Conservation (phyloP, 2,888 invertebrate species). For the Drosophila tanythrix region DNA sequence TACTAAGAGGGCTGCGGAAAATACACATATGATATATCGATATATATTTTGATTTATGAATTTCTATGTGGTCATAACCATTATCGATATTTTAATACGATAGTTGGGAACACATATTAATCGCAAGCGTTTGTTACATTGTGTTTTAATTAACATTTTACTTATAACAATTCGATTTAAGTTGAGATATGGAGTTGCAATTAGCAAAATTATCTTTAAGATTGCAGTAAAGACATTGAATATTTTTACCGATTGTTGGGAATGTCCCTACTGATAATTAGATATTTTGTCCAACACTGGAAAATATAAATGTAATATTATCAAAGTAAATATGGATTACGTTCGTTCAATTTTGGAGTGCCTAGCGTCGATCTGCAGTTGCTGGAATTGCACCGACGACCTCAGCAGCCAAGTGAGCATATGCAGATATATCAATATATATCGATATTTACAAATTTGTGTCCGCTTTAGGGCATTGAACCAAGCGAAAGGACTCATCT, state of each 20-base stretch:
- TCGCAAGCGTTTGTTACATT: not conserved
- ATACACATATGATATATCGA: not conserved
- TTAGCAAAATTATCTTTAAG: not conserved
- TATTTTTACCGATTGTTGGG: not conserved
- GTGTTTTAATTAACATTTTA: not conserved
- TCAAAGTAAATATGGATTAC: slow-evolving; percentile 79
- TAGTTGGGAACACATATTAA: not conserved
- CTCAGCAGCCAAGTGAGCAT: slow-evolving; percentile 76
- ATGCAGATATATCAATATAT: not conserved
- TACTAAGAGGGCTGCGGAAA: not conserved
- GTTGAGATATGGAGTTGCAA: not conserved
- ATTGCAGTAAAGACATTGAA: not conserved
- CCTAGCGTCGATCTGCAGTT: slow-evolving; percentile 81
- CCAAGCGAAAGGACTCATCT: slow-evolving; percentile 92
- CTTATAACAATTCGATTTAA: not conserved
- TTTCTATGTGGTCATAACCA: too few species aligned
- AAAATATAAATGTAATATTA: slow-evolving; percentile 20
- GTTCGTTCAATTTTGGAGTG: slow-evolving; percentile 81
- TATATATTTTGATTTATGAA: not conserved
- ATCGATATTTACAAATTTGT: not conserved
- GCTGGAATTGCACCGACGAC: slow-evolving; percentile 83
- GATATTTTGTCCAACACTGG: slow-evolving; percentile 19
- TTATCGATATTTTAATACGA: not conserved
- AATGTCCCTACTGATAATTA: slow-evolving; percentile 7
- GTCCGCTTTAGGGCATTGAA: slow-evolving; percentile 81